Percentiles rank a stretch among this genome's conserved stretches.
Evolutionary conservation across 2,797 vertebrate species (phyloP).

Genomic region (Oreonectes daqikongensis): DNA sequence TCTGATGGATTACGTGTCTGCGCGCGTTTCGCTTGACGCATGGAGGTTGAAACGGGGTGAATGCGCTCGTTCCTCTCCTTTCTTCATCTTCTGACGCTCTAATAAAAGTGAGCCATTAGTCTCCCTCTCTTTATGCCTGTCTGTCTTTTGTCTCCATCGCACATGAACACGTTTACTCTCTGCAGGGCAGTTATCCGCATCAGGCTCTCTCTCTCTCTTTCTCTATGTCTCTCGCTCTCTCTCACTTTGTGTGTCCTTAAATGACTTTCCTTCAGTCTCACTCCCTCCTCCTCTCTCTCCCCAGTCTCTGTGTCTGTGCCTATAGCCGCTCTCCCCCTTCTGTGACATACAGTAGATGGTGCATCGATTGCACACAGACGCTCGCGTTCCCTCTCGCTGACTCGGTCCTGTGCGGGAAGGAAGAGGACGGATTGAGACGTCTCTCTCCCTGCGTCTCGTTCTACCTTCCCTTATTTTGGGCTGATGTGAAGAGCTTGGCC

Average conservation of each 20-base stretch:
- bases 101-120: slow-evolving; percentile 57
- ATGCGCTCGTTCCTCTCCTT: slow-evolving; percentile 38
- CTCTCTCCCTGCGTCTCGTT: slow-evolving; percentile 54
- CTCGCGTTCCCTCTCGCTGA: slow-evolving; percentile 66
- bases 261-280: slow-evolving; percentile 72
- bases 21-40: slow-evolving; percentile 51
- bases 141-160: slow-evolving; percentile 60
- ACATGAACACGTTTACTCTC: slow-evolving; percentile 63
- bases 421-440: slow-evolving; percentile 61
- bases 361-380: slow-evolving; percentile 77
- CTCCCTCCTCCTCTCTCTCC: slow-evolving; percentile 64
- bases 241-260: slow-evolving; percentile 76
- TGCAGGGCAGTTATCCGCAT: slow-evolving; percentile 66
- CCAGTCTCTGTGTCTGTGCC: slow-evolving; percentile 73
- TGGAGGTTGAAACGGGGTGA: slow-evolving; percentile 53
- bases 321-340: slow-evolving; percentile 62
- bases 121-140: slow-evolving; percentile 48
- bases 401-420: slow-evolving; percentile 68
- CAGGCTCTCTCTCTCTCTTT: slow-evolving; percentile 57
- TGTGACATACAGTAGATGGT: slow-evolving; percentile 78
- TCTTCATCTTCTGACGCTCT: slow-evolving; percentile 34
- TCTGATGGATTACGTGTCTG: slow-evolving; percentile 60
- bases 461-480: slow-evolving; percentile 56
- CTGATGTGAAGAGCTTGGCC: slow-evolving; percentile 55
- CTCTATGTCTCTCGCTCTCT: slow-evolving; percentile 62